A percentile compares a stretch with the other conserved stretches of the same genome.
phyloP scores from a whole-genome alignment of 2,113 vertebrate genomes.

The Nibea albiflora region DNA sequence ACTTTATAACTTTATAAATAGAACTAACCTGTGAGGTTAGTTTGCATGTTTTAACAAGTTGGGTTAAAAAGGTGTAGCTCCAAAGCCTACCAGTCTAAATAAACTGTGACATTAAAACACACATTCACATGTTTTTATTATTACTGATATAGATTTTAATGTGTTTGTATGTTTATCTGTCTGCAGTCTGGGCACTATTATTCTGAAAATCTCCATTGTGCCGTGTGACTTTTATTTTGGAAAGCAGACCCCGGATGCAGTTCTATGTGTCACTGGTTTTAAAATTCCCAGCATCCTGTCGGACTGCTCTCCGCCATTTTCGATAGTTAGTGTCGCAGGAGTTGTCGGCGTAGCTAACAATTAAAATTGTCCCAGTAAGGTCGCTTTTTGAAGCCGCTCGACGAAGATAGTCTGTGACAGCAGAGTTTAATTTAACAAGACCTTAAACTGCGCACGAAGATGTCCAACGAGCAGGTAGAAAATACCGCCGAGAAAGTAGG shows the following conservation, averaged over 20 bases:
- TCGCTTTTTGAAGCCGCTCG: background rate
- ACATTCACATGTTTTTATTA: no score
- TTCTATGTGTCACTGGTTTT: background rate
- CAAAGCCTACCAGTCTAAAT: no score
- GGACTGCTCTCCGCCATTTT: conserved; percentile 69
- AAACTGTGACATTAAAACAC: no score
- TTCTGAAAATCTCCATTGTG: conserved; percentile 25
- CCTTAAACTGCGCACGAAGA: conserved; percentile 49
- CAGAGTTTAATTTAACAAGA: background rate
- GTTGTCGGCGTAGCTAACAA: background rate
- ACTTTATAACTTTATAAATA: no score
- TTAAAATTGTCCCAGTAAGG: background rate
- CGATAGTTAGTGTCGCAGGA: background rate
- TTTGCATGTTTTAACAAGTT: no score
- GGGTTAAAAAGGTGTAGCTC: no score
- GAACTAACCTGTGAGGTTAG: no score
- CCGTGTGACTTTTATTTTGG: background rate
- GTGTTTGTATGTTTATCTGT: background rate
- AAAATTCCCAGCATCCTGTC: conserved; percentile 7
- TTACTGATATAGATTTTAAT: no score
- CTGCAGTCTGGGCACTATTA: background rate
- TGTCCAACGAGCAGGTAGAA: conserved; percentile 80
- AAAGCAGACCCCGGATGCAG: conserved; percentile 41
- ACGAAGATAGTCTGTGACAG: no score
- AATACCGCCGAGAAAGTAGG: conserved; percentile 58